A percentile compares a stretch with the other conserved stretches of the same genome.
These are phyloP conservation scores for Phaedon cochleariae DNA, from an alignment of 2,888 invertebrate species.

Conservation along the genomic window DNA sequence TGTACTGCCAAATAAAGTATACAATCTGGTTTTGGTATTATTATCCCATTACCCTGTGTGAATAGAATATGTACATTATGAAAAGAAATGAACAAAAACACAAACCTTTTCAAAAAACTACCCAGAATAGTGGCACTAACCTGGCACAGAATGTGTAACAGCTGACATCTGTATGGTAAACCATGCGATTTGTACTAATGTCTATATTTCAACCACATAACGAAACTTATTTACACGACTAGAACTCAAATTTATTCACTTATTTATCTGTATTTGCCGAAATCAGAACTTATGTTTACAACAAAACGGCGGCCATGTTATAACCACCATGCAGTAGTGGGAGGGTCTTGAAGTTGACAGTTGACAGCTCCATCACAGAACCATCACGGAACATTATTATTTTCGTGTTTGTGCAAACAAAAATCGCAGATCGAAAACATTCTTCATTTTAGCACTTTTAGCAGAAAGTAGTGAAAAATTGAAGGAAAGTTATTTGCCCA, in stretches of 20 bases:
- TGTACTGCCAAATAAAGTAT: neutral
- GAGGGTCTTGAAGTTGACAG: conserved; percentile 44
- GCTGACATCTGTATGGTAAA: conserved; percentile 65
- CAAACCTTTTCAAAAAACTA: conserved; percentile 34
- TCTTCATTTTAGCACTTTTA: too few relatives aligned
- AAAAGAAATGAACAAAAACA: neutral
- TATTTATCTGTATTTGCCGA: conserved; percentile 35
- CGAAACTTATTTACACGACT: conserved; percentile 44
- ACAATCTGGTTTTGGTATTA: neutral
- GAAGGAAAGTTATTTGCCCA: too few relatives aligned
- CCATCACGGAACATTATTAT: neutral
- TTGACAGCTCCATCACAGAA: conserved; percentile 13
- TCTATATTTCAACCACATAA: conserved; percentile 40
- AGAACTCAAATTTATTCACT: conserved; percentile 31
- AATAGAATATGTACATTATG: neutral
- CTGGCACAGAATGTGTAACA: conserved; percentile 65
- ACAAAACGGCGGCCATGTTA: conserved; percentile 63
- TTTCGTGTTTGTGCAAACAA: too few relatives aligned
- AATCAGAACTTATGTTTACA: conserved; percentile 60
- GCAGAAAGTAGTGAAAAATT: too few relatives aligned
- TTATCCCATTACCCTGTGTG: neutral
- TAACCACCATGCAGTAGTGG: conserved; percentile 55
- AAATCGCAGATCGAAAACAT: too few relatives aligned
- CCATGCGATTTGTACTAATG: conserved; percentile 57
- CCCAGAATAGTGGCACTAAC: conserved; percentile 55